Evolutionary conservation across 2,797 vertebrate genomes (phyloP).

Genomic region (Rhinophrynus dorsalis): DNA sequence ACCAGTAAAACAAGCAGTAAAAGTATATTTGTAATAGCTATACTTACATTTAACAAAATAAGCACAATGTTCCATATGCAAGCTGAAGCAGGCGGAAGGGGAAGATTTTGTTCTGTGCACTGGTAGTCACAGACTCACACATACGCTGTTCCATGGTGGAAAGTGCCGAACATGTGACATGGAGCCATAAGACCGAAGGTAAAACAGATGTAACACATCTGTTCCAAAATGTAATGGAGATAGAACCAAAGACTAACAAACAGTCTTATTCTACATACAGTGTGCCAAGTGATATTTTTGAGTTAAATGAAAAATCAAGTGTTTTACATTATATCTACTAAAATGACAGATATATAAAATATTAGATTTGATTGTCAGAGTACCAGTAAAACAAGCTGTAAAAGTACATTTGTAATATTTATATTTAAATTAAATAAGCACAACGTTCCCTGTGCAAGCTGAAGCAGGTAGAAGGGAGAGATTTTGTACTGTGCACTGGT

Average conservation of each 20-base stretch:
- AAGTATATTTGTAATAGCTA: slow-evolving; percentile 6
- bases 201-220: slow-evolving; percentile 44
- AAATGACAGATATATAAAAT: slow-evolving; percentile 35
- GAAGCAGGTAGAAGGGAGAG: too few species aligned
- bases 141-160: too few species aligned
- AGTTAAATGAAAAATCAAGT: slow-evolving; percentile 35
- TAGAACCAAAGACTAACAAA: slow-evolving; percentile 11
- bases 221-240: slow-evolving; percentile 42
- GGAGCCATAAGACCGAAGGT: slow-evolving; percentile 27
- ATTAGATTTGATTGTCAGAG: slow-evolving; percentile 24
- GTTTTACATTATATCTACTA: slow-evolving; percentile 30
- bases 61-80: too few species aligned
- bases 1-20: slow-evolving; percentile 24
- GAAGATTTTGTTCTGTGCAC: too few species aligned
- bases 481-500: too few species aligned
- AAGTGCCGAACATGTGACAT: too few species aligned
- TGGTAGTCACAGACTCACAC: too few species aligned
- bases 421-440: too few species aligned
- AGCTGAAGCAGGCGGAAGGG: too few species aligned
- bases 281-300: slow-evolving; percentile 28
- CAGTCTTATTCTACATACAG: slow-evolving; percentile 19
- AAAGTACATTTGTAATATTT: slow-evolving; percentile 4
- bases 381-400: slow-evolving; percentile 23
- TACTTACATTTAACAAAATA: too few species aligned
- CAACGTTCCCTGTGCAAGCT: too few species aligned